Conservation (phyloP, 2,888 invertebrate species). For the Oscheius sp. region DNA sequence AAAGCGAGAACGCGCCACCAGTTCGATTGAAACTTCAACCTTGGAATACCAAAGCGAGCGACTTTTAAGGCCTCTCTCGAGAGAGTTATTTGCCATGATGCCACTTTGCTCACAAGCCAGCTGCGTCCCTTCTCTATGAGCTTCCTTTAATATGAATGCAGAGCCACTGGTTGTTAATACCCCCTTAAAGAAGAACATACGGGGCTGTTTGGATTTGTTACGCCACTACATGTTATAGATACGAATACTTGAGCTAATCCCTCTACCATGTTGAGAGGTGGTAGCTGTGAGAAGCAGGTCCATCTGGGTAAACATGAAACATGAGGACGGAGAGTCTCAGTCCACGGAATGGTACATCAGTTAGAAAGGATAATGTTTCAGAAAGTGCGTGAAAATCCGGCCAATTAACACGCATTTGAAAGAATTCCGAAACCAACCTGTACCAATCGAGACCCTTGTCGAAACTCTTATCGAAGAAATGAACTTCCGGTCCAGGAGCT, state of each 20-base stretch:
- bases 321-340: slow-evolving; percentile 5
- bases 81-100: slow-evolving; percentile 4
- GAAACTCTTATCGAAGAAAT: slow-evolving; percentile 96
- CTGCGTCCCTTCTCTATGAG: slow-evolving; percentile 15
- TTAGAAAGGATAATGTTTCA: slow-evolving; percentile 24
- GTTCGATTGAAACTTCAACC: slow-evolving; percentile 23
- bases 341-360: slow-evolving; percentile 19
- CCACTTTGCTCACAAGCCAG: slow-evolving; percentile 5
- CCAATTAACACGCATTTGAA: slow-evolving; percentile 21
- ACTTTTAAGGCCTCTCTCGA: neutral
- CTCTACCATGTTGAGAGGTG: slow-evolving; percentile 15
- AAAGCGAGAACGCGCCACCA: slow-evolving; percentile 25
- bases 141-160: slow-evolving; percentile 33
- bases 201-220: slow-evolving; percentile 31
- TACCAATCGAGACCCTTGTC: slow-evolving; percentile 94
- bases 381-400: slow-evolving; percentile 32
- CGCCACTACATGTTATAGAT: slow-evolving; percentile 32
- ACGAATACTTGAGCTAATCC: slow-evolving; percentile 37
- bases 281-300: slow-evolving; percentile 25
- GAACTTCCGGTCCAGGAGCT: slow-evolving; percentile 92
- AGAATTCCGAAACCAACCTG: slow-evolving; percentile 60
- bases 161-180: slow-evolving; percentile 5
- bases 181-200: slow-evolving; percentile 4
- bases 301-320: slow-evolving; percentile 31
- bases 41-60: slow-evolving; percentile 29